Base-by-base conservation (phyloP, 2,797 vertebrate species). In the Caiman crocodilus region DNA sequence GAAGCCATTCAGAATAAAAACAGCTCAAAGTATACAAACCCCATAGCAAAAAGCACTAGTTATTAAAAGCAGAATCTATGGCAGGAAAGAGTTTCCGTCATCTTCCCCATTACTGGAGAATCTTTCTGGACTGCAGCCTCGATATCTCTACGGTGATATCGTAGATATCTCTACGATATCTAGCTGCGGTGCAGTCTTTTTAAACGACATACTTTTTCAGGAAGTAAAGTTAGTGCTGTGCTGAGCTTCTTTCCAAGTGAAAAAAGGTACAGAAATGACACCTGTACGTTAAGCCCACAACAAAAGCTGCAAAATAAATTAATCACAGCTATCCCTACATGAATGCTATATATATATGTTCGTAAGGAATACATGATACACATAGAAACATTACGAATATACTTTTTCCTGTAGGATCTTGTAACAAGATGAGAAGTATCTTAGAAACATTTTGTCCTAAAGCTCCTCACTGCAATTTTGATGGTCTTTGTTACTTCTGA, bases 371-470 rank as follows among this genome's bases (percentile, higher is more conserved):
- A 6, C 13, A 57, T 82, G 16, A 90, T 74, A 69, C 30, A 82
- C 57, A 73, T 42, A 69, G 63, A 32, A 92, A 23, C 0, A 4
- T 15, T 21, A 13, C 32, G 77, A 76, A 64, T 9, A 3, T 12
- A 16, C 79, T 50, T 82, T 90, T 58, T 74, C 78, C 32, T 67
- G 28, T 67, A 82, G n/a, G 26, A 92, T 26, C 32, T 76, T 76
- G 61, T 74, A 80, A 69, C 59, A 30, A 88, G 76, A 25, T 76
- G 23, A 55, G 35, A 59, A 58, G 58, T 18, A 35, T 60, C 21
- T 64, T 69, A 69, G 60, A 94, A 85, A 56, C 59, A 65, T 21
- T 23, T 5, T 32, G 18, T 23, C 73, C 60, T 64, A 18, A 58
- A 85, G 42, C 74, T 63, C 57, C 57, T 50, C 83, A 61, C 57